These are phyloP conservation scores for Virgularia gustaviana DNA, from an alignment of 92 coral and sea anemone genomes.

Conservation along the genomic window DNA sequence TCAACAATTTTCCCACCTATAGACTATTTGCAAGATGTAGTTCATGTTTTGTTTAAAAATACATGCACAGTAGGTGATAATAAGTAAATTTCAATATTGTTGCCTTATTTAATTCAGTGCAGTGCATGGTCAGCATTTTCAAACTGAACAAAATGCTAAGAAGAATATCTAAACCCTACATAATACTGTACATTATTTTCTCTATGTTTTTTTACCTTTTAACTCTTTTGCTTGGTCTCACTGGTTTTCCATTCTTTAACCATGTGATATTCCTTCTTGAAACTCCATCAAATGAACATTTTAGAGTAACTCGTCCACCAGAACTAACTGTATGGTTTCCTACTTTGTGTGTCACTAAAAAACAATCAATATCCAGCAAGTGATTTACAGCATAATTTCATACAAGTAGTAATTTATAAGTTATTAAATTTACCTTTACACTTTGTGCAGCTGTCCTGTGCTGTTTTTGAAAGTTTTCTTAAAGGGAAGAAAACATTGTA, in stretches of 20 bases:
- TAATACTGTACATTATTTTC: not conserved
- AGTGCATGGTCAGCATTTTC: not conserved
- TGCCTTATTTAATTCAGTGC: not conserved
- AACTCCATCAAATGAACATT: slow-evolving; percentile 52
- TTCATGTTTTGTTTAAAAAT: too few species aligned
- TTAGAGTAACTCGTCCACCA: slow-evolving; percentile 42
- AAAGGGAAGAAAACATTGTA: too few species aligned
- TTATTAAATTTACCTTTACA: slow-evolving; percentile 9
- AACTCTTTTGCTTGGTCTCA: slow-evolving; percentile 38
- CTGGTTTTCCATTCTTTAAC: slow-evolving; percentile 56
- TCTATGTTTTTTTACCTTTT: slow-evolving; percentile 43
- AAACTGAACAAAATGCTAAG: not conserved
- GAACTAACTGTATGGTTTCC: slow-evolving; percentile 49
- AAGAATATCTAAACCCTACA: not conserved
- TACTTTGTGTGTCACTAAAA: slow-evolving; percentile 20
- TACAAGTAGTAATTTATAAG: not conserved
- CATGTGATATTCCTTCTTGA: slow-evolving; percentile 61
- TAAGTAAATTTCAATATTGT: not conserved
- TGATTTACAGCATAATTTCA: slow-evolving; percentile 20
- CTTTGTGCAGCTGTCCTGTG: not conserved
- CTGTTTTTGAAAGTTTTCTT: not conserved
- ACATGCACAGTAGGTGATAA: too few species aligned
- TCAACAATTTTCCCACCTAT: too few species aligned
- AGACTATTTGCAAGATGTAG: too few species aligned
- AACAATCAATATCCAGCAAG: slow-evolving; percentile 28